These are phyloP conservation scores for Drosophila pallidifrons DNA, from an alignment of 1,140 invertebrate genomes.

Conservation along the genomic window DNA sequence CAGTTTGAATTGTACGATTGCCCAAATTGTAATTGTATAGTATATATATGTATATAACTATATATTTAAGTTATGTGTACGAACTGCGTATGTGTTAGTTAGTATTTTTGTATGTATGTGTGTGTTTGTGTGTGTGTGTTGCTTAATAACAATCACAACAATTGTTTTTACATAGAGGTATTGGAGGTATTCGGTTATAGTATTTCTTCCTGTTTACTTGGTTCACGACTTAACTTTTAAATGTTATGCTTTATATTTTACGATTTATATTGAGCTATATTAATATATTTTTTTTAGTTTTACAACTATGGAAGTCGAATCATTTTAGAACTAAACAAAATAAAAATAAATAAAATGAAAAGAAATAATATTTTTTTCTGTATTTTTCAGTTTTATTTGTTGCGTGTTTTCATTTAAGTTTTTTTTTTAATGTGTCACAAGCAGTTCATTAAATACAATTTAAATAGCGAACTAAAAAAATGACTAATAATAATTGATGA, in stretches of 20 bases:
- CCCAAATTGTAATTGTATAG: constrained; percentile 61
- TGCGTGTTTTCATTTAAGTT: constrained; percentile 11
- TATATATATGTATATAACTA: constrained; percentile 49
- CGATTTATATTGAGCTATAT: constrained; percentile 45
- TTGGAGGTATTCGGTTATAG: constrained; percentile 83
- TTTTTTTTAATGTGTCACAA: constrained; percentile 24
- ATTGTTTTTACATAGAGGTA: constrained; percentile 75
- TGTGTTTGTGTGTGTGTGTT: constrained; percentile 32
- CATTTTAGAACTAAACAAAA: constrained; percentile 16
- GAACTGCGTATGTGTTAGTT: constrained; percentile 16
- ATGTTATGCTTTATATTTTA: constrained; percentile 42
- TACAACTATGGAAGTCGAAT: constrained; percentile 16
- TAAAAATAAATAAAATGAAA: constrained; percentile 11
- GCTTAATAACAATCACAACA: constrained; percentile 70
- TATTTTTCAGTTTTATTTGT: constrained; percentile 45
- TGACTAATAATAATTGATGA: constrained; percentile 37
- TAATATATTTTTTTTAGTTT: constrained; percentile 11
- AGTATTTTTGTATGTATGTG: not conserved
- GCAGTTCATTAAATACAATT: constrained; percentile 55
- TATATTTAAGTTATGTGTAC: constrained; percentile 4
- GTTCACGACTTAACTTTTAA: constrained; percentile 59
- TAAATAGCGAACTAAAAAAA: constrained; percentile 51
- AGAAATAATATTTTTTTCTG: constrained; percentile 19
- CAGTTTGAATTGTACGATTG: constrained; percentile 81
- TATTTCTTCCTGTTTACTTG: constrained; percentile 81